A percentile compares a stretch with the other conserved stretches of the same genome.
Evolutionary conservation across 2,888 invertebrate species (phyloP).

Genomic region (Julus scanicus): DNA sequence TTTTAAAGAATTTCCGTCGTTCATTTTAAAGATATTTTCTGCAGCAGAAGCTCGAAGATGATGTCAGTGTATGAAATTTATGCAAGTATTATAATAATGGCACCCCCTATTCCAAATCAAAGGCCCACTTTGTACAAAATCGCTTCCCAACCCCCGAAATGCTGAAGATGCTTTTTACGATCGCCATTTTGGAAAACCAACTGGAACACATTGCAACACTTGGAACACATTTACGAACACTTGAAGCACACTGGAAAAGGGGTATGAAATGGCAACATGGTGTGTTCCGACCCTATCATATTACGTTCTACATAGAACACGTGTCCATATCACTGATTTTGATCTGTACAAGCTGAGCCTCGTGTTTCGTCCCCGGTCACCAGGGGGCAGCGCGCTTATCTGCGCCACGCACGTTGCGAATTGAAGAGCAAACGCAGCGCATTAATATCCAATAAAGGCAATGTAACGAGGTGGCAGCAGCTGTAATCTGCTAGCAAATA

Average conservation of each 20-base stretch:
- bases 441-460: slow-evolving; percentile 18
- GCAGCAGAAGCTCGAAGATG: background rate
- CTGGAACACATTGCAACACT: no score
- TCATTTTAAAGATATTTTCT: slow-evolving; percentile 19
- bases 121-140: background rate
- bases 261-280: no score
- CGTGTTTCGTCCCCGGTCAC: background rate
- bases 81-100: no score
- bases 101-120: no score
- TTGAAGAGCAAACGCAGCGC: slow-evolving; percentile 26
- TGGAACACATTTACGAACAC: no score
- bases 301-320: no score
- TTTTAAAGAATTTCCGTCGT: background rate
- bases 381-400: background rate
- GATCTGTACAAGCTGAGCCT: no score
- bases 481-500: slow-evolving; percentile 50
- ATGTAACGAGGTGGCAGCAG: slow-evolving; percentile 45
- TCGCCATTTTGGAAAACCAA: background rate
- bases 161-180: slow-evolving; percentile 1
- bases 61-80: background rate
- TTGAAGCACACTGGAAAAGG: no score
- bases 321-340: no score
- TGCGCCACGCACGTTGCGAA: background rate
- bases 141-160: background rate
- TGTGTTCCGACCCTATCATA: no score